phyloP scores from a whole-genome alignment of 1,140 invertebrate species.

The Metaphire vulgaris region DNA sequence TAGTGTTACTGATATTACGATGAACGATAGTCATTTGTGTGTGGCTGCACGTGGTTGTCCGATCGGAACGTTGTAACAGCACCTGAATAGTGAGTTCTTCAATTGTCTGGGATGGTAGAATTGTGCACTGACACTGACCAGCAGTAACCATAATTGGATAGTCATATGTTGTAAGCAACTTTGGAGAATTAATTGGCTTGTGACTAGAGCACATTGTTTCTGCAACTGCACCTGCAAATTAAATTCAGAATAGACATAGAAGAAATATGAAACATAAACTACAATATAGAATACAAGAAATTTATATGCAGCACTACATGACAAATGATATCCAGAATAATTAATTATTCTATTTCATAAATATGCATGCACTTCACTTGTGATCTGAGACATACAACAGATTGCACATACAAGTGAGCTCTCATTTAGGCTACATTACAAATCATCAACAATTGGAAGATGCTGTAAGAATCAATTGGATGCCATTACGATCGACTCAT shows the following conservation, averaged over 20 bases:
- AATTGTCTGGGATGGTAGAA: not conserved
- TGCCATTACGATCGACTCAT: too few species aligned
- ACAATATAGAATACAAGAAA: too few species aligned
- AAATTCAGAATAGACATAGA: not conserved
- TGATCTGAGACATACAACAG: too few species aligned
- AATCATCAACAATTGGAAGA: too few species aligned
- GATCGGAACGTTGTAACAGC: not conserved
- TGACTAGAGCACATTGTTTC: not conserved
- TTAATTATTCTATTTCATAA: too few species aligned
- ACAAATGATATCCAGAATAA: too few species aligned
- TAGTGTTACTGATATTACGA: not conserved
- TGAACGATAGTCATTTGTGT: not conserved
- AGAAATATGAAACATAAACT: not conserved
- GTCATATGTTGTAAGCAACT: not conserved
- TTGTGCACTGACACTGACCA: not conserved
- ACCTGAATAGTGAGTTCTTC: not conserved
- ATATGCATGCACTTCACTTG: too few species aligned
- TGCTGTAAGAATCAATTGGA: too few species aligned
- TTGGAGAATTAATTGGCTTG: not conserved
- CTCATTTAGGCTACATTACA: too few species aligned
- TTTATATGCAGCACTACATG: too few species aligned
- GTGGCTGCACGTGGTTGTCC: not conserved
- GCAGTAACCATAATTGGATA: not conserved
- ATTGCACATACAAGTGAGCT: too few species aligned
- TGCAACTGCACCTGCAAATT: not conserved